phyloP scores from a whole-genome alignment of 2,797 vertebrate species.

The Adelosebastes latens region DNA sequence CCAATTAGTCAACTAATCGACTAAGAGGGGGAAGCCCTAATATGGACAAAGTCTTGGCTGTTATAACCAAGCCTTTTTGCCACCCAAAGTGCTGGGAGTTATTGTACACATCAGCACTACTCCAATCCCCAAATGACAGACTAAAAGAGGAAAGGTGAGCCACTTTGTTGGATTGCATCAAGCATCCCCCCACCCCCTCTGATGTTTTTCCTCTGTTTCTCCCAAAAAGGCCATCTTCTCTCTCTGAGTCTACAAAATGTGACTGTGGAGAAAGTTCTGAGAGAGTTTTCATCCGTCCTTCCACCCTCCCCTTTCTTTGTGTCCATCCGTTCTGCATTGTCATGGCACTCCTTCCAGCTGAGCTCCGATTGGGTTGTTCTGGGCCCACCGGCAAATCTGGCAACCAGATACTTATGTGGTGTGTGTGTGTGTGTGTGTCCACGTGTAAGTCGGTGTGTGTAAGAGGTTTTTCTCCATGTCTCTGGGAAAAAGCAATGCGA shows the following conservation, averaged over 20 bases:
- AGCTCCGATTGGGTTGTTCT: slow-evolving; percentile 61
- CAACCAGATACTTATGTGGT: slow-evolving; percentile 40
- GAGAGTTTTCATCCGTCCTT: slow-evolving; percentile 35
- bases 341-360: slow-evolving; percentile 52
- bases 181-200: background rate
- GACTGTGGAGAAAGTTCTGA: slow-evolving; percentile 44
- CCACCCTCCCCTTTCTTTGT: slow-evolving; percentile 39
- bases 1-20: too few relatives aligned
- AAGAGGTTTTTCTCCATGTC: slow-evolving; percentile 60
- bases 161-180: slow-evolving; percentile 47
- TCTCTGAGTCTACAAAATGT: slow-evolving; percentile 34
- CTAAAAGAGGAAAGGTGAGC: slow-evolving; percentile 39
- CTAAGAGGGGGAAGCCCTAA: background rate
- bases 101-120: slow-evolving; percentile 32
- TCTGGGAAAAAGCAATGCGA: slow-evolving; percentile 54
- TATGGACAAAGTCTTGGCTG: background rate
- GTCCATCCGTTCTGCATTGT: slow-evolving; percentile 67
- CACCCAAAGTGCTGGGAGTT: slow-evolving; percentile 31
- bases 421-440: background rate
- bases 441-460: slow-evolving; percentile 47
- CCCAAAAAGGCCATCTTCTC: slow-evolving; percentile 22
- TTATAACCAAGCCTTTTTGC: background rate
- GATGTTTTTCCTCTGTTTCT: slow-evolving; percentile 28
- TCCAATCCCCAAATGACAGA: slow-evolving; percentile 32
- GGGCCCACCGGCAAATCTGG: slow-evolving; percentile 61